Conservation (phyloP, 2,113 vertebrate genomes). For the Brachyistius frenatus region DNA sequence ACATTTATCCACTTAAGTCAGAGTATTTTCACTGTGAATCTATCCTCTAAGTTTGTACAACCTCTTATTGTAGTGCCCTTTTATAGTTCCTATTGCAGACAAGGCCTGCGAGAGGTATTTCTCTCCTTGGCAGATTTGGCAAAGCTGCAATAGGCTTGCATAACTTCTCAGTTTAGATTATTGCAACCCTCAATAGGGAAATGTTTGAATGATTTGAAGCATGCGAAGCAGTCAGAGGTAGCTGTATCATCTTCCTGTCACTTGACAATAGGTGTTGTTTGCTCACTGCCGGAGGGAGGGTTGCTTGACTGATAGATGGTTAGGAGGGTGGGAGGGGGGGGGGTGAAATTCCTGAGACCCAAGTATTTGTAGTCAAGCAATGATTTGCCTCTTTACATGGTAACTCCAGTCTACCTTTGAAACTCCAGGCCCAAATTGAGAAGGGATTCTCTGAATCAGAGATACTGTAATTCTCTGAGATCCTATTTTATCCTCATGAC, state of each 20-base stretch:
- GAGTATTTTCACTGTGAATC: not conserved
- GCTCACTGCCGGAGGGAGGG: slow-evolving; percentile 44
- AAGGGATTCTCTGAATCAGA: slow-evolving; percentile 47
- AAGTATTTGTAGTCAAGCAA: slow-evolving; percentile 49
- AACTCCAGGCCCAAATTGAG: slow-evolving; percentile 45
- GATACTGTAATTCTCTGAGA: slow-evolving; percentile 56
- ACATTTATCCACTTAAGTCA: too few species aligned
- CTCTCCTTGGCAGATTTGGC: not conserved
- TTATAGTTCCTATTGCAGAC: not conserved
- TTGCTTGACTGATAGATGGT: slow-evolving; percentile 38
- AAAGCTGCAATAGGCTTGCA: slow-evolving; percentile 30
- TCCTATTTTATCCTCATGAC: slow-evolving; percentile 56
- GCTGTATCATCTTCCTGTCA: slow-evolving; percentile 52
- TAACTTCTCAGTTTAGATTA: slow-evolving; percentile 34
- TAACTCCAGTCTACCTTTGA: slow-evolving; percentile 55
- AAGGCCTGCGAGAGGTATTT: slow-evolving; percentile 2
- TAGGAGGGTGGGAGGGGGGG: slow-evolving; percentile 26
- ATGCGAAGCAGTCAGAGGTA: slow-evolving; percentile 39
- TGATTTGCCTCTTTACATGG: slow-evolving; percentile 53
- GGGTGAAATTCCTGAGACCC: slow-evolving; percentile 47
- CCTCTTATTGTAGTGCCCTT: not conserved
- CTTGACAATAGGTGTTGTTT: slow-evolving; percentile 65
- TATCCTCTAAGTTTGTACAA: not conserved
- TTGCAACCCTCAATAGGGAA: slow-evolving; percentile 6
- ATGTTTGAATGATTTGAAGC: slow-evolving; percentile 30